Percentiles rank a stretch among this genome's conserved stretches.
These are phyloP conservation scores for Sceloporus tristichus DNA, from an alignment of 2,113 vertebrate genomes.

Conservation along the genomic window DNA sequence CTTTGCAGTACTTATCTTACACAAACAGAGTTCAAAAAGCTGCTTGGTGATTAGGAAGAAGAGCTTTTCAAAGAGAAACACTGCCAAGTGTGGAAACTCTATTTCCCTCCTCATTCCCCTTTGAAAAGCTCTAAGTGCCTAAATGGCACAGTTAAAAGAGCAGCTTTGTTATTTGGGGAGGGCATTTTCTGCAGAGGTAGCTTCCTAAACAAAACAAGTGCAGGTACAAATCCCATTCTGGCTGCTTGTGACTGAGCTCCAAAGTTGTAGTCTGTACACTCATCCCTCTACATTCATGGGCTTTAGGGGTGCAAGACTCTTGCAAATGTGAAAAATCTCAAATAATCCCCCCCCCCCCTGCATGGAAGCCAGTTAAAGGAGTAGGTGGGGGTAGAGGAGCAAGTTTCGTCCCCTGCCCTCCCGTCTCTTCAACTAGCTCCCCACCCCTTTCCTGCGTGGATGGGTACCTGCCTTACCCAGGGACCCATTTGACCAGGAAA, in stretches of 20 bases:
- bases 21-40: background rate
- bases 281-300: no score
- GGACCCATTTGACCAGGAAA: no score
- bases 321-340: no score
- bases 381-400: no score
- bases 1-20: background rate
- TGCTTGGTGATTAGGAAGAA: background rate
- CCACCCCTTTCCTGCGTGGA: no score
- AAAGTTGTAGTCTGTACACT: background rate
- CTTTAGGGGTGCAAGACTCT: no score
- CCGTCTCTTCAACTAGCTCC: no score
- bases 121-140: background rate
- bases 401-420: no score
- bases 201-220: background rate
- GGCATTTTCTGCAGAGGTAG: background rate
- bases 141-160: background rate
- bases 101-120: background rate
- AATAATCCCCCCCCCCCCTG: no score
- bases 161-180: background rate
- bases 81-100: background rate
- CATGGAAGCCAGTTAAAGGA: no score
- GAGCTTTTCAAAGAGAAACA: conserved; percentile 17
- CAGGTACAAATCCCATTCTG: background rate
- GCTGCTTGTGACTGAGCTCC: background rate
- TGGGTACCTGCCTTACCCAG: no score